phyloP scores from a whole-genome alignment of 2,888 invertebrate species.

The Acronicta alni region DNA sequence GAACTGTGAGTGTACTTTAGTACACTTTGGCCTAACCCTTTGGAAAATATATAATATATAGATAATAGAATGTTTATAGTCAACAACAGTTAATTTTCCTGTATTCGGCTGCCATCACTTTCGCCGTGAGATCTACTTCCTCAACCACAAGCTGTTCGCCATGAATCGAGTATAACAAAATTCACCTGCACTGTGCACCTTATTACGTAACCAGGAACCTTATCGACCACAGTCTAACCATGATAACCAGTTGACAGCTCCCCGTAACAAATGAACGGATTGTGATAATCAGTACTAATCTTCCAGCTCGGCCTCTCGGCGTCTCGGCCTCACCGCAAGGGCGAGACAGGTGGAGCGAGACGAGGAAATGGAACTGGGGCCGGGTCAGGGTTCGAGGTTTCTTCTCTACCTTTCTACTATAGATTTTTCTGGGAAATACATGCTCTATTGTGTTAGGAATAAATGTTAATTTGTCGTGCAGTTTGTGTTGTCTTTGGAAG shows the following conservation, averaged over 20 bases:
- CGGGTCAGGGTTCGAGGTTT: conserved; percentile 34
- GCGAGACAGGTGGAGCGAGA: conserved; percentile 23
- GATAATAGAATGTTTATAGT: too few species aligned
- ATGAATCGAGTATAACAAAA: conserved; percentile 2
- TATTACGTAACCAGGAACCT: conserved; percentile 6
- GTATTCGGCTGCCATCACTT: not conserved
- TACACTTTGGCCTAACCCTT: too few species aligned
- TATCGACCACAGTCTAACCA: conserved; percentile 31
- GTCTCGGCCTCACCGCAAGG: conserved; percentile 29
- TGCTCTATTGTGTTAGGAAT: not conserved
- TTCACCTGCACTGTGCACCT: conserved; percentile 10
- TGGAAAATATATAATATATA: too few species aligned
- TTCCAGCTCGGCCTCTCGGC: conserved; percentile 4
- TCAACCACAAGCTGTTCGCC: not conserved
- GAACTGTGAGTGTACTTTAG: too few species aligned
- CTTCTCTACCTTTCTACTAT: conserved; percentile 31
- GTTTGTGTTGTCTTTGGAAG: too few species aligned
- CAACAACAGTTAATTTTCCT: too few species aligned
- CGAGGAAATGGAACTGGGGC: conserved; percentile 42
- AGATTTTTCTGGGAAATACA: conserved; percentile 3
- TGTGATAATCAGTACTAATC: conserved; percentile 23
- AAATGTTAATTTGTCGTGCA: conserved; percentile 1
- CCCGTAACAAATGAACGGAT: conserved; percentile 17
- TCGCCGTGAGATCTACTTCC: conserved; percentile 12
- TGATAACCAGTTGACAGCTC: conserved; percentile 30